Percentiles rank a stretch among this genome's conserved stretches.
Conservation (phyloP, 64 coral and sea anemone genomes). For the Anthopleura sola region DNA sequence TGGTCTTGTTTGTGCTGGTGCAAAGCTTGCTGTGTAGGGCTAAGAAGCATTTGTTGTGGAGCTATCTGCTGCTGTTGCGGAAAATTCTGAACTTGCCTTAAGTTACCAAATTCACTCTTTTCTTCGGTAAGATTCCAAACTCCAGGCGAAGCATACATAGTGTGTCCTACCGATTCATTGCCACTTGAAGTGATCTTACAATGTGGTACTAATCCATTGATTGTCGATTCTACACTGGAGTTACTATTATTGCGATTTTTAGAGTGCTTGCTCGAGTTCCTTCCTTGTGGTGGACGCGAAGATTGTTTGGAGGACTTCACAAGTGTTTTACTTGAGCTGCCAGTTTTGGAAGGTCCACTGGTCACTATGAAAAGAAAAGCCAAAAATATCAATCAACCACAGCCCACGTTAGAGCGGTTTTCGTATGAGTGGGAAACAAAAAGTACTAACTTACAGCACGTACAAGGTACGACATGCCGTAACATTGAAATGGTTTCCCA, state of each 20-base stretch:
- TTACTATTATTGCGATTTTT: constrained; percentile 5
- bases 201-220: not conserved
- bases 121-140: not conserved
- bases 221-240: not conserved
- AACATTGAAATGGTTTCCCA: too few relatives aligned
- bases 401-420: too few relatives aligned
- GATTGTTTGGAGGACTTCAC: constrained; percentile 5
- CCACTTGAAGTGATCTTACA: not conserved
- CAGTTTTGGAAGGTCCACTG: not conserved
- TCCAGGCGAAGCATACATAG: not conserved
- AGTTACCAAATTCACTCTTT: not conserved
- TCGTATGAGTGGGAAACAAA: too few relatives aligned
- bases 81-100: not conserved
- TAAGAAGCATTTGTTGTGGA: not conserved
- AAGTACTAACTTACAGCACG: too few relatives aligned
- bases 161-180: not conserved
- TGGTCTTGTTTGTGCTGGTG: constrained; percentile 2
- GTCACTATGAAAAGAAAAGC: not conserved
- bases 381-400: not conserved
- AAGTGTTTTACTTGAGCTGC: not conserved
- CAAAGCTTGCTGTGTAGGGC: not conserved
- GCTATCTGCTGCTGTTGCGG: constrained; percentile 33
- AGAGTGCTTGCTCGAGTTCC: not conserved
- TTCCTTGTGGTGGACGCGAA: not conserved
- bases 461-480: too few relatives aligned